Conservation (phyloP, 2,113 vertebrate genomes). For the Actinemys pallida region DNA sequence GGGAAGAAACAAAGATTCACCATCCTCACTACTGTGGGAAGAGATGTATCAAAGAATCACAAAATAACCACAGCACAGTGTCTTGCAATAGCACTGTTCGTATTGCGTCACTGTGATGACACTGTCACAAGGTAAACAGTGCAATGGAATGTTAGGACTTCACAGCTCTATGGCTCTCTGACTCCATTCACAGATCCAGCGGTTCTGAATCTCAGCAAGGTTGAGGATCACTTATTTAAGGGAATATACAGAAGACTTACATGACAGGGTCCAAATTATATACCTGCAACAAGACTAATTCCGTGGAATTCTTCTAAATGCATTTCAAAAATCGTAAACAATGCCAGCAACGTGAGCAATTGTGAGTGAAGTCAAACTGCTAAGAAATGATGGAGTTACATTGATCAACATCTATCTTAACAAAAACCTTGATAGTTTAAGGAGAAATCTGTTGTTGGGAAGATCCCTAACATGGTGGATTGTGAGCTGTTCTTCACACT, state of each 20-base stretch:
- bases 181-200: not conserved
- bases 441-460: not conserved
- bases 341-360: not conserved
- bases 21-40: not conserved
- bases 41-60: not conserved
- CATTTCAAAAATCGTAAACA: not conserved
- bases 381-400: not conserved
- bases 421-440: not conserved
- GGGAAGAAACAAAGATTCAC: not conserved
- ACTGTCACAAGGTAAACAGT: not conserved
- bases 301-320: not conserved
- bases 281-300: not conserved
- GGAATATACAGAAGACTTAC: not conserved
- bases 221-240: not conserved
- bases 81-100: fast-evolving
- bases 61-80: not conserved
- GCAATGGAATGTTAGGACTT: not conserved
- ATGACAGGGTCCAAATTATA: not conserved
- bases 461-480: not conserved
- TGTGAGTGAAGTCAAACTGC: not conserved
- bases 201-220: not conserved
- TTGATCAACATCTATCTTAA: not conserved
- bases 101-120: not conserved
- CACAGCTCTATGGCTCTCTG: not conserved
- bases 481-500: not conserved